A percentile compares a stretch with the other conserved stretches of the same genome.
These are phyloP conservation scores for Coelinius sp. DNA, from an alignment of 2,888 invertebrate genomes.

Conservation along the genomic window DNA sequence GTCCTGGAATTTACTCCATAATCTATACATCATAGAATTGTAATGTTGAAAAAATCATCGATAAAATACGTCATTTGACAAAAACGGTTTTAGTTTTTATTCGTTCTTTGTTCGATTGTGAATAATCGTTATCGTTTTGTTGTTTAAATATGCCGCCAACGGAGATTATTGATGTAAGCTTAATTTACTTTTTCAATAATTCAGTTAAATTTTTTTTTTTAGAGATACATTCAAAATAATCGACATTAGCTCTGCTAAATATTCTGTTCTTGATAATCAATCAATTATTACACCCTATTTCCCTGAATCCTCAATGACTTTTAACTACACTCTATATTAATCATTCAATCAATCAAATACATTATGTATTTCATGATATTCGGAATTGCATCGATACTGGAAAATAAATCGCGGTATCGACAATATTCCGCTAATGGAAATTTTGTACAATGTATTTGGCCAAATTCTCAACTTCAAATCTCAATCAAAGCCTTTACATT, in stretches of 20 bases:
- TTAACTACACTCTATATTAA: background rate
- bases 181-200: background rate
- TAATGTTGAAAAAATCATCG: background rate
- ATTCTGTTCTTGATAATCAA: no score
- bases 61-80: background rate
- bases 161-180: slow-evolving; percentile 12
- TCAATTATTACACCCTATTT: background rate
- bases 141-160: slow-evolving; percentile 6
- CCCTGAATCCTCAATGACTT: background rate
- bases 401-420: background rate
- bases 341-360: background rate
- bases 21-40: background rate
- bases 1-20: background rate
- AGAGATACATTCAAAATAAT: background rate
- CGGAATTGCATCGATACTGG: background rate
- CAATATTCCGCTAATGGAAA: background rate
- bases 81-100: background rate
- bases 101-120: background rate
- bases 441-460: background rate
- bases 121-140: background rate
- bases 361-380: background rate
- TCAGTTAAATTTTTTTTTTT: no score
- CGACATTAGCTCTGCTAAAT: no score
- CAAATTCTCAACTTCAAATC: background rate
- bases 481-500: no score